A percentile compares a stretch with the other conserved stretches of the same genome.
These are phyloP conservation scores for Sebastiscus tertius DNA, from an alignment of 2,797 vertebrate species.

Conservation along the genomic window DNA sequence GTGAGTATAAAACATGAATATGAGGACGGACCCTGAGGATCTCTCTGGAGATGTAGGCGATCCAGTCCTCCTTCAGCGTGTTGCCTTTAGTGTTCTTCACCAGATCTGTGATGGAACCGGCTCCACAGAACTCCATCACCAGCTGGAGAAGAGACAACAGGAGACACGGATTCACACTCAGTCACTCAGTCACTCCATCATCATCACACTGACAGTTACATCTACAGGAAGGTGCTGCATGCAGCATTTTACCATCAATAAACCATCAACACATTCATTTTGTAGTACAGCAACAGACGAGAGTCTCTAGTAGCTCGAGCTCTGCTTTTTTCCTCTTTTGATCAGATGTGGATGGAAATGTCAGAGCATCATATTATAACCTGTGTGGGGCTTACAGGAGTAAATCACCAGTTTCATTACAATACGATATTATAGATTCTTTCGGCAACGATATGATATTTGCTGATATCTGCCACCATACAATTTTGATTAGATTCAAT, in stretches of 20 bases:
- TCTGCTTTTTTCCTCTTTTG: not conserved
- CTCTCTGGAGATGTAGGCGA: constrained; percentile 98
- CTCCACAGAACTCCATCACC: constrained; percentile 99
- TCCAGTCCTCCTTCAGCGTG: constrained; percentile 98
- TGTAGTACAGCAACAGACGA: not conserved
- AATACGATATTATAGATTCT: too few species aligned
- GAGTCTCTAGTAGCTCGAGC: not conserved
- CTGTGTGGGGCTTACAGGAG: too few species aligned
- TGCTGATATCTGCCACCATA: too few species aligned
- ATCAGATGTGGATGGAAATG: not conserved
- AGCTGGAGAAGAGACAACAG: constrained; percentile 83
- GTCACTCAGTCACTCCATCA: not conserved
- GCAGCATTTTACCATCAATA: not conserved
- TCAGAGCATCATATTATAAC: not conserved
- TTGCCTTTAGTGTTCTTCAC: constrained; percentile 99
- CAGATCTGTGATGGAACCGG: constrained; percentile 97
- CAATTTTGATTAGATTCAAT: too few species aligned
- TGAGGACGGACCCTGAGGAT: constrained; percentile 90
- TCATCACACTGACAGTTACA: not conserved
- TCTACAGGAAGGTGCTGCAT: not conserved
- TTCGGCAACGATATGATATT: too few species aligned
- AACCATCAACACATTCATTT: not conserved
- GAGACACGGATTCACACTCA: not conserved
- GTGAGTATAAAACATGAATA: too few species aligned
- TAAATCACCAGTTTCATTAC: too few species aligned